These are phyloP conservation scores for Quiscalus mexicanus DNA, from an alignment of 2,113 vertebrate species.

Conservation along the genomic window DNA sequence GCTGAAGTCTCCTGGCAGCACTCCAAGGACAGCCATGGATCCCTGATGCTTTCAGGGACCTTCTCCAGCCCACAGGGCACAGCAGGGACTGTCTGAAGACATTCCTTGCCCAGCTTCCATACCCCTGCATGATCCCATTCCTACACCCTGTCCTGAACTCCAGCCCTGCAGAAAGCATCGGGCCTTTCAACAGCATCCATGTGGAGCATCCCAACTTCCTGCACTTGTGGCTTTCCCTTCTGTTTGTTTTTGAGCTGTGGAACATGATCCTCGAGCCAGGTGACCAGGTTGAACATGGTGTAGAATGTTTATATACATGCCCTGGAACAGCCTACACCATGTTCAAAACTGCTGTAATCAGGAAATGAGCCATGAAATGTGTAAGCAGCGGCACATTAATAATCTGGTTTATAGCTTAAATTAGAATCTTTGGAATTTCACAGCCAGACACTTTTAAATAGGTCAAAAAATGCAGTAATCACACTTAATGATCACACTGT, in stretches of 20 bases:
- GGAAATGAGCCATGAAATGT: conserved; percentile 57
- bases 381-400: neutral
- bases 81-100: neutral
- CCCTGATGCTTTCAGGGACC: neutral
- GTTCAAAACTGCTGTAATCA: conserved; percentile 19
- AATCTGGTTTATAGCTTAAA: conserved; percentile 54
- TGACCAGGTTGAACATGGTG: neutral
- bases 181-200: neutral
- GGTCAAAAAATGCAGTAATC: conserved; percentile 65
- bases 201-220: neutral
- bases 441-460: conserved; percentile 65
- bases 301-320: neutral
- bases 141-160: neutral
- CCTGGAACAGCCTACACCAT: neutral
- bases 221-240: neutral
- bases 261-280: rapidly evolving
- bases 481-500: conserved; percentile 41
- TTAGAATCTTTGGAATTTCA: conserved; percentile 57
- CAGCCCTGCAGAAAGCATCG: neutral
- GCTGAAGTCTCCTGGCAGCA: neutral
- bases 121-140: neutral
- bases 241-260: neutral
- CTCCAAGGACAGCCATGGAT: neutral
- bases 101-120: neutral
- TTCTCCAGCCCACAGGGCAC: neutral